These are phyloP conservation scores for Maylandia zebra DNA, from an alignment of 2,113 vertebrate species.

Conservation along the genomic window DNA sequence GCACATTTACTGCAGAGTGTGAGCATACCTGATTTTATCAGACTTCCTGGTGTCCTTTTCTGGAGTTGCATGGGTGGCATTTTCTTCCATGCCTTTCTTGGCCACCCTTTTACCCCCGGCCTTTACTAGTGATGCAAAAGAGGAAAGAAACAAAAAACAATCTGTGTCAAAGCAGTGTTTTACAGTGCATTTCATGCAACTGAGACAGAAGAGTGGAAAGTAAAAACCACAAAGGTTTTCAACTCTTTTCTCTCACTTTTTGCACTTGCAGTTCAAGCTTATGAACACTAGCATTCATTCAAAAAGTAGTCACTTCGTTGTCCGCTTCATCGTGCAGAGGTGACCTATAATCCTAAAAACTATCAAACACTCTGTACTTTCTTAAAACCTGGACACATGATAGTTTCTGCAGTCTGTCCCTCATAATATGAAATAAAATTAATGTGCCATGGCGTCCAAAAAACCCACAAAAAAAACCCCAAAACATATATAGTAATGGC, in stretches of 20 bases:
- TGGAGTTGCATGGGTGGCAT: constrained; percentile 33
- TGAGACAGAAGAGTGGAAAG: background rate
- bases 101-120: constrained; percentile 84
- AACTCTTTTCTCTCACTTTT: background rate
- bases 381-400: background rate
- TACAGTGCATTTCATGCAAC: background rate
- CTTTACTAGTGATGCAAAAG: constrained; percentile 71
- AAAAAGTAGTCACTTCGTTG: background rate
- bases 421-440: background rate
- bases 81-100: constrained; percentile 78
- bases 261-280: background rate
- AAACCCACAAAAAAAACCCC: too few relatives aligned
- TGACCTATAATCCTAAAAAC: background rate
- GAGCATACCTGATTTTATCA: constrained; percentile 79
- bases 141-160: background rate
- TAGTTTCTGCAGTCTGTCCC: background rate
- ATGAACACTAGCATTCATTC: background rate
- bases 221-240: background rate
- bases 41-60: constrained; percentile 74
- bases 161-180: background rate
- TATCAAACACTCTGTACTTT: background rate
- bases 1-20: background rate
- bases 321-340: background rate
- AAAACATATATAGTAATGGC: background rate
- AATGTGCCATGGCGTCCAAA: background rate